phyloP scores from a whole-genome alignment of 2,113 vertebrate species.

The Hyperoodon ampullatus region DNA sequence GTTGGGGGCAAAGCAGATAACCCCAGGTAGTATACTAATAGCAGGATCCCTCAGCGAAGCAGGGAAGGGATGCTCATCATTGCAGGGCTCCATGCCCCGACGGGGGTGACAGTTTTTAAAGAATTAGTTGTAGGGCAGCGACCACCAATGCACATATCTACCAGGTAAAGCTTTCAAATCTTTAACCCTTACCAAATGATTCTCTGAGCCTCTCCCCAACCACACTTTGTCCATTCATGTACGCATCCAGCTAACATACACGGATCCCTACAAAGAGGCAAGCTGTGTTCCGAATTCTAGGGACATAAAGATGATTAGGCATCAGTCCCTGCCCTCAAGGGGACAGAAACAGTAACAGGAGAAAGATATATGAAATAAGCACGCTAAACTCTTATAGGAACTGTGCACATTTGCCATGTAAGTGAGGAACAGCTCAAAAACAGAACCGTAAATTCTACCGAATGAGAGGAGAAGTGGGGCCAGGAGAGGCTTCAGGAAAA shows the following conservation, averaged over 20 bases:
- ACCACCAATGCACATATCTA: neutral
- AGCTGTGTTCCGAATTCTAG: neutral
- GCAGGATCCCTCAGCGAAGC: neutral
- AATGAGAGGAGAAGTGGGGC: neutral
- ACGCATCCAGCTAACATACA: neutral
- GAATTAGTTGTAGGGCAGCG: neutral
- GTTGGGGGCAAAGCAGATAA: neutral
- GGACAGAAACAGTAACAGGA: conserved; percentile 18
- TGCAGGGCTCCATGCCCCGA: neutral
- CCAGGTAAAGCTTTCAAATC: neutral
- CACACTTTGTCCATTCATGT: neutral
- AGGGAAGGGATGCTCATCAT: neutral
- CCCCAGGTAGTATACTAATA: neutral
- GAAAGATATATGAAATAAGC: neutral
- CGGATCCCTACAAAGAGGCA: neutral
- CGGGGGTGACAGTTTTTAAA: neutral
- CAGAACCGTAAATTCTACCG: neutral
- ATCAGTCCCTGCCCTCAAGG: neutral
- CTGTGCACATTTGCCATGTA: neutral
- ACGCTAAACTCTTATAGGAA: neutral
- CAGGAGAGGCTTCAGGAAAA: neutral
- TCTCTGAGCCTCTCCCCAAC: neutral
- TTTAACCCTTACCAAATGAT: neutral
- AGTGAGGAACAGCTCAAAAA: neutral
- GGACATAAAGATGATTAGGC: neutral